Evolutionary conservation across 2,888 invertebrate species (phyloP).

Genomic region (Drosophila lacicola): DNA sequence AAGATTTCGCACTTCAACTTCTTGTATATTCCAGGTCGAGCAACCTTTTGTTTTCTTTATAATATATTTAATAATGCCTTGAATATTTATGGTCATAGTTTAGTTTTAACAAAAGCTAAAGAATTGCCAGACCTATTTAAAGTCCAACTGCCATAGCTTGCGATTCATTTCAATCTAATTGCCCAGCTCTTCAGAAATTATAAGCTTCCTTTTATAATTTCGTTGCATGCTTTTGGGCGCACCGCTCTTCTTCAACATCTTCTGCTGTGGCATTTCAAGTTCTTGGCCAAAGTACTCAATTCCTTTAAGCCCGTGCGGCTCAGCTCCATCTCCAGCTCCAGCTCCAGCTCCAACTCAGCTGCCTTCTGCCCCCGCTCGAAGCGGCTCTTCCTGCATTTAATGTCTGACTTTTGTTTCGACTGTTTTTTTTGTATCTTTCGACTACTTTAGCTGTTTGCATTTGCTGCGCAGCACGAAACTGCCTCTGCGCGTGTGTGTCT

Average conservation of each 20-base stretch:
- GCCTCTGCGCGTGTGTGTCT: not conserved
- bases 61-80: too few species aligned
- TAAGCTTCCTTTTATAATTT: not conserved
- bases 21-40: too few species aligned
- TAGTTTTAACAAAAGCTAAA: not conserved
- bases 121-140: not conserved
- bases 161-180: not conserved
- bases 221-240: conserved; percentile 12
- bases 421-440: conserved; percentile 48
- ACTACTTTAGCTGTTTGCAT: conserved; percentile 54
- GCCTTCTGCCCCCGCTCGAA: not conserved
- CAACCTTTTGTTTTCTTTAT: too few species aligned
- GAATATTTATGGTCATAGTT: not conserved
- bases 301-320: conserved; percentile 26
- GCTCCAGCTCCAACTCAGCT: too few species aligned
- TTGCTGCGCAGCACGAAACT: conserved; percentile 22
- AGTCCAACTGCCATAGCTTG: not conserved
- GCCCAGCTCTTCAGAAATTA: not conserved
- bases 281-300: conserved; percentile 5
- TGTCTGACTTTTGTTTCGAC: conserved; percentile 57
- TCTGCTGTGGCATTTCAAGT: not conserved
- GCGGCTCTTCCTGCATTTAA: conserved; percentile 16
- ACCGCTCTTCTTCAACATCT: not conserved
- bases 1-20: too few species aligned
- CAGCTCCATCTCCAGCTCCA: not conserved